These are phyloP conservation scores for Sclerurus mexicanus DNA, from an alignment of 2,113 vertebrate species.

Conservation along the genomic window DNA sequence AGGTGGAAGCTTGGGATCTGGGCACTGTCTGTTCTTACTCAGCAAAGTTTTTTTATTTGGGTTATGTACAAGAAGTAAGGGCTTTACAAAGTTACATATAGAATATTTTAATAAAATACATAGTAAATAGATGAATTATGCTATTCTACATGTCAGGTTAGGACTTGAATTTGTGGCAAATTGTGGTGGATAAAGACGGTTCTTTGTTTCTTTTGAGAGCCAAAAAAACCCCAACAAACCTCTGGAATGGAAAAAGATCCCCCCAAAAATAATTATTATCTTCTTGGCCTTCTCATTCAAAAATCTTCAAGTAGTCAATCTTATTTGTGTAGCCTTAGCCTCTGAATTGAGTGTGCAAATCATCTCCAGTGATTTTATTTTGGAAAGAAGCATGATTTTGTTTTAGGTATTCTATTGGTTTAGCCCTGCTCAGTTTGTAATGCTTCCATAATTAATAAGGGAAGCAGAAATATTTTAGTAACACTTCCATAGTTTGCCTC, in stretches of 20 bases:
- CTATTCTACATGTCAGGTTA: not conserved
- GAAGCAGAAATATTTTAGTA: not conserved
- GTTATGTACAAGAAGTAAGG: not conserved
- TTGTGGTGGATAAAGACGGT: not conserved
- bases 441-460: not conserved
- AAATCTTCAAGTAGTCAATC: not conserved
- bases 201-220: not conserved
- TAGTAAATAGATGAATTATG: not conserved
- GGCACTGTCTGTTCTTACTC: not conserved
- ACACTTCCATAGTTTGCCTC: not conserved
- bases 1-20: not conserved
- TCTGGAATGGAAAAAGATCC: not conserved
- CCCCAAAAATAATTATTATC: not conserved
- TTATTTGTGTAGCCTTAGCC: not conserved
- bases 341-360: not conserved
- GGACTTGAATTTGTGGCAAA: not conserved
- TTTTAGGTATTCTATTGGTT: not conserved
- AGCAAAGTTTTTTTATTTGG: not conserved
- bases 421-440: not conserved
- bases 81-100: not conserved
- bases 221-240: not conserved
- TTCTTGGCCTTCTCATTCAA: not conserved
- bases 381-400: not conserved
- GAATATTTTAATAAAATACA: not conserved
- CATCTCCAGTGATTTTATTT: not conserved